phyloP scores from a whole-genome alignment of 2,888 invertebrate genomes.

The Spilosoma lubricipeda region DNA sequence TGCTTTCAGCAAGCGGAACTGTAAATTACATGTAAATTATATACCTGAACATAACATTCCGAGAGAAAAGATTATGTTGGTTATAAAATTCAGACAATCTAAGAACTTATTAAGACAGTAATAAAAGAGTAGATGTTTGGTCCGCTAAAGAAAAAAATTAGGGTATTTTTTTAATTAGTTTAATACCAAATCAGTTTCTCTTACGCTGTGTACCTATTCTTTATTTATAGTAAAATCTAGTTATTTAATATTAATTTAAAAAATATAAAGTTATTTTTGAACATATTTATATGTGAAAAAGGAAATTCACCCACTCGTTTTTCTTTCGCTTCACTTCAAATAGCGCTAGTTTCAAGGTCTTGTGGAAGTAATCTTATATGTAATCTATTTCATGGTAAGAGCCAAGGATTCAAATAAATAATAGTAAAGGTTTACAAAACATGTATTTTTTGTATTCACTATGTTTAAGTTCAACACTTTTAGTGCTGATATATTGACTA shows the following conservation, averaged over 20 bases:
- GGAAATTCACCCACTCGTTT: not conserved
- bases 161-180: not conserved
- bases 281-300: no score
- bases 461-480: not conserved
- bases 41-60: conserved; percentile 2
- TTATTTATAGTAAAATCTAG: not conserved
- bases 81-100: conserved; percentile 4
- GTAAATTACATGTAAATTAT: not conserved
- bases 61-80: not conserved
- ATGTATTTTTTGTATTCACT: not conserved
- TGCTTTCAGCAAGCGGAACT: not conserved
- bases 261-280: no score
- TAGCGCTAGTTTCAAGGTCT: no score
- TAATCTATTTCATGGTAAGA: not conserved
- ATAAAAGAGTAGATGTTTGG: conserved; percentile 1
- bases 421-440: not conserved
- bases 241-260: not conserved
- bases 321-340: no score
- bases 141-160: not conserved
- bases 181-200: fast-evolving
- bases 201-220: not conserved
- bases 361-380: not conserved
- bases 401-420: not conserved
- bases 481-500: not conserved
- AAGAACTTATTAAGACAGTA: conserved; percentile 7